These are phyloP conservation scores for Sturnira hondurensis DNA, from an alignment of 2,113 vertebrate species.

Conservation along the genomic window DNA sequence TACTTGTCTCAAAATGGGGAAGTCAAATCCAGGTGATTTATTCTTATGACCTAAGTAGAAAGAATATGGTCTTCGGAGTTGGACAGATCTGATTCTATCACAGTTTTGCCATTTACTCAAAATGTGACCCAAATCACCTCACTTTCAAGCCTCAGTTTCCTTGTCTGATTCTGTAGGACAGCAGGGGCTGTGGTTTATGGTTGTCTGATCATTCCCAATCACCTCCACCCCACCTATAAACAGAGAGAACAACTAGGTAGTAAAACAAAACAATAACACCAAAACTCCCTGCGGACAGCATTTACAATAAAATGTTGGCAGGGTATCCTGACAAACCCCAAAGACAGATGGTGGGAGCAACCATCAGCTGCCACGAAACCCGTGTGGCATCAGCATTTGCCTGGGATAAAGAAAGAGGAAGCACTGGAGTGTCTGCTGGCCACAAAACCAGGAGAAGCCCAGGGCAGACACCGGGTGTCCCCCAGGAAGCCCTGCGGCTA, in stretches of 20 bases:
- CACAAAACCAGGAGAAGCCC: background rate
- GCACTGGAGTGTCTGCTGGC: background rate
- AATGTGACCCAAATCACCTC: background rate
- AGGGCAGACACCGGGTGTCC: background rate
- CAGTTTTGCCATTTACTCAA: background rate
- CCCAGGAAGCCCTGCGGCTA: background rate
- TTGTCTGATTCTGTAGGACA: background rate
- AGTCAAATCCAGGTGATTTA: background rate
- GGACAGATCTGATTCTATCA: background rate
- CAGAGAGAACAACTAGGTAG: background rate
- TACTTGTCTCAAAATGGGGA: background rate
- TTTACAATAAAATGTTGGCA: background rate
- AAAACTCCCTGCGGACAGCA: background rate
- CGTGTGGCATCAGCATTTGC: background rate
- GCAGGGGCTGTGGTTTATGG: background rate
- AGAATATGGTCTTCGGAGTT: background rate
- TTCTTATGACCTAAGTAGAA: background rate
- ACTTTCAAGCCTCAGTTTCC: background rate
- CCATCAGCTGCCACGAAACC: background rate
- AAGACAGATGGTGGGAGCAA: background rate
- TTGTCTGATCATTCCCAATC: background rate
- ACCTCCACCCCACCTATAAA: background rate
- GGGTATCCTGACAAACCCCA: background rate
- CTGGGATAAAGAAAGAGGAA: background rate
- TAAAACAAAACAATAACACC: background rate